Base-by-base conservation (phyloP, 2,888 invertebrate genomes). In the Hemistola chrysoprasaria region DNA sequence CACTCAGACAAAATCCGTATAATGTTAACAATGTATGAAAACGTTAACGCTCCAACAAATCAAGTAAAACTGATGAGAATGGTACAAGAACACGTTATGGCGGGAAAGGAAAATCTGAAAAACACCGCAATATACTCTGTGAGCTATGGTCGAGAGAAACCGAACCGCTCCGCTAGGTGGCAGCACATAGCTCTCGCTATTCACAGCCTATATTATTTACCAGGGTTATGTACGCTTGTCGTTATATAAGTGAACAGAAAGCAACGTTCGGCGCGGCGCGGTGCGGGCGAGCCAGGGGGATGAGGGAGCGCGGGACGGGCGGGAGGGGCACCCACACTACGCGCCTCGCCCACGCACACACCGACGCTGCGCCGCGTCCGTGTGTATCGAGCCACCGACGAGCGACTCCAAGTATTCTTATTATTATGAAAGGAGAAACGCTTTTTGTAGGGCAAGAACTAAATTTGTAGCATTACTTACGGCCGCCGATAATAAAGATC, bases 331-430 rank as follows among this genome's bases (percentile, higher is more conserved):
- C 56, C 47, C 71, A 59, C 74, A 64, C 72, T n/a, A 59, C 51
- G 27, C 39, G 9, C 28, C 38, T 27, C 38, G 11, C 43, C 34
- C 50, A 53, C 58, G 49, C 75, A 59, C 78, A 74, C 82, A 74
- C 71, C 42, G 25, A n/a, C 57, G 22, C 50, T 22, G 49, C 55
- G 40, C 71, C 68, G 38, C 65, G 77, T 80, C 69, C 72, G 76
- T 78, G 78, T 78, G 65, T 82, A 83, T 80, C 82, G 79, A 83
- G 74, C 84, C 77, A 82, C 74, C 78, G 82, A 80, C 81, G 77
- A 75, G 76, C 82, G 84, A 86, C 86, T 85, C 86, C 80, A 77
- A 90, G 90, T 91, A 91, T 91, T 91, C 91, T 91, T 87, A 91
- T 91, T 90, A 88, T 87, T 83, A 87, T 80, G 87, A 88, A 86